A percentile compares a stretch with the other conserved stretches of the same genome.
These are phyloP conservation scores for Mesocricetus auratus DNA, from an alignment of 2,113 vertebrate genomes.

Conservation along the genomic window DNA sequence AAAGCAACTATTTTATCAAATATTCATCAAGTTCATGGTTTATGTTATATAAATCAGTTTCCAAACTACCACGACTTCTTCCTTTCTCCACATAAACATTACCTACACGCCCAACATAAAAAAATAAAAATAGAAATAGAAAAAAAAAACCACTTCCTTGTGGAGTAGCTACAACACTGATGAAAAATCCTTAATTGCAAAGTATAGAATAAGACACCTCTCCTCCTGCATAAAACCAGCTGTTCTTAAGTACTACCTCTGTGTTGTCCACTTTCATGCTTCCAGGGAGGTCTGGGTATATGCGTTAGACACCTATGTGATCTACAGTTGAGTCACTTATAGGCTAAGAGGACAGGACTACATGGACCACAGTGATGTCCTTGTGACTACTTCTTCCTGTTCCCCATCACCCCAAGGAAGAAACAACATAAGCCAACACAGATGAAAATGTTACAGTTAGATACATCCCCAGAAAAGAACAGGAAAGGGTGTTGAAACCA, in stretches of 20 bases:
- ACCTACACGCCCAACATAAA: neutral
- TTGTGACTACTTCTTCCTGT: constrained; percentile 17
- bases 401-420: constrained; percentile 17
- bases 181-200: neutral
- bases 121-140: too few relatives aligned
- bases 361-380: neutral
- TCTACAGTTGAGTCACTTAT: neutral
- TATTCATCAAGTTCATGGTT: neutral
- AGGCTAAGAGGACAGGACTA: too few relatives aligned
- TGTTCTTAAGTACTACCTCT: neutral
- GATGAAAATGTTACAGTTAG: neutral
- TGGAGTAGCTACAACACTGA: neutral
- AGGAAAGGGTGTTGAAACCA: too few relatives aligned
- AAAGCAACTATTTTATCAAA: neutral
- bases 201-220: neutral
- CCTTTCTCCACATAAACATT: neutral
- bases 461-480: neutral
- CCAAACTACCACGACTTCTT: neutral
- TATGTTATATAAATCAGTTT: neutral
- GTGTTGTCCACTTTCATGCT: neutral
- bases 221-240: neutral
- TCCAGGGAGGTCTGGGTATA: neutral
- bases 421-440: neutral
- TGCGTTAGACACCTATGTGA: neutral
- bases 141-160: neutral